Conservation (phyloP, 2,888 invertebrate species). For the Luperina nickerlii region DNA sequence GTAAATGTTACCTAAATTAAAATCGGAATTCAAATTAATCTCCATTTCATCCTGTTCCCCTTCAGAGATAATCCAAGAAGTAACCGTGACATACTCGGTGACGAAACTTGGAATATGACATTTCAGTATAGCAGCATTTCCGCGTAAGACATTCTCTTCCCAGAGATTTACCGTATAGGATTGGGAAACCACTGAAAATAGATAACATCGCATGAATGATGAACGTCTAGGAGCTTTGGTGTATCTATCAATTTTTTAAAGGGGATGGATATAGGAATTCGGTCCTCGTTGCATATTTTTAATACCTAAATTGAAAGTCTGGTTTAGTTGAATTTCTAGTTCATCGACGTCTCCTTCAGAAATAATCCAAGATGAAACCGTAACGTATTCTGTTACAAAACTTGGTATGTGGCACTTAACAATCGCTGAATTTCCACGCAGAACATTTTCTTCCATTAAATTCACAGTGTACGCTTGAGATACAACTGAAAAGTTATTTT, state of each 20-base stretch:
- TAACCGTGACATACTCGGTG: conserved; percentile 96
- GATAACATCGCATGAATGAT: conserved; percentile 24
- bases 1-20: conserved; percentile 82
- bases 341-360: conserved; percentile 92
- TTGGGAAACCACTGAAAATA: conserved; percentile 95
- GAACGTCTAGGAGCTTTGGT: conserved; percentile 3
- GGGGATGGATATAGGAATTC: conserved; percentile 36
- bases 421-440: conserved; percentile 96
- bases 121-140: conserved; percentile 97
- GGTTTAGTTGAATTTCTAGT: conserved; percentile 82
- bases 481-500: conserved; percentile 93
- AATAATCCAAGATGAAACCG: conserved; percentile 96
- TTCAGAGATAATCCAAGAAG: conserved; percentile 95
- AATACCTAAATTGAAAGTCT: conserved; percentile 82
- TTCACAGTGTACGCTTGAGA: conserved; percentile 96
- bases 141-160: conserved; percentile 97
- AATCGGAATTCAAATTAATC: conserved; percentile 86
- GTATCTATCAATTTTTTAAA: conserved; percentile 1
- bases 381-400: conserved; percentile 97
- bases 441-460: conserved; percentile 97
- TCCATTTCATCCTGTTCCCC: conserved; percentile 88
- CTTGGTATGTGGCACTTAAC: conserved; percentile 98
- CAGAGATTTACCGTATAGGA: conserved; percentile 96
- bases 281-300: conserved; percentile 4
- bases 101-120: conserved; percentile 98